phyloP scores from a whole-genome alignment of 2,888 invertebrate species.

The Pyralis farinalis region DNA sequence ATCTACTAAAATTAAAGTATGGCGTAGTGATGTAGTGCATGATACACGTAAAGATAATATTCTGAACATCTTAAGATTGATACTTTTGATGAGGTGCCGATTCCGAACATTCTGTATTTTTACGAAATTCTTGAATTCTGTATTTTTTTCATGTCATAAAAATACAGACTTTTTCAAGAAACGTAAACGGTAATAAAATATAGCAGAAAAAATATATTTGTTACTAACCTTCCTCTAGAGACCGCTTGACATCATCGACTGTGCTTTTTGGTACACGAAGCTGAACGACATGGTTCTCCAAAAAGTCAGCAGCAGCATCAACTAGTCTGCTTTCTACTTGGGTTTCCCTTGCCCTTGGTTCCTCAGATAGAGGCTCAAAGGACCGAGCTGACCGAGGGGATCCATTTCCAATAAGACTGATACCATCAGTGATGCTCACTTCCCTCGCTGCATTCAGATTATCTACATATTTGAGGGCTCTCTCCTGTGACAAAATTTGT shows the following conservation, averaged over 20 bases:
- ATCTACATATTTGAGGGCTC: slow-evolving; percentile 86
- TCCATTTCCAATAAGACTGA: slow-evolving; percentile 74
- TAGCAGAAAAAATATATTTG: too few relatives aligned
- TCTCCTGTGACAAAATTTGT: slow-evolving; percentile 75
- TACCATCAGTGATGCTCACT: slow-evolving; percentile 80
- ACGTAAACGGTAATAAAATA: too few relatives aligned
- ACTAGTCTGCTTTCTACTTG: slow-evolving; percentile 87
- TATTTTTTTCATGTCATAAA: too few relatives aligned
- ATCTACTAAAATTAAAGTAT: too few relatives aligned
- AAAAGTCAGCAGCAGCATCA: slow-evolving; percentile 88
- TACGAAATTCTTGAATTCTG: too few relatives aligned
- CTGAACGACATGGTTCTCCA: slow-evolving; percentile 90
- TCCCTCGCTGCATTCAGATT: slow-evolving; percentile 72
- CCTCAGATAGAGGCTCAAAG: slow-evolving; percentile 85
- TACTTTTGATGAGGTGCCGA: too few relatives aligned
- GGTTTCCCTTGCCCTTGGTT: slow-evolving; percentile 86
- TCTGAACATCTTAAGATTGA: too few relatives aligned
- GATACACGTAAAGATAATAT: too few relatives aligned
- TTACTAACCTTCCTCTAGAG: slow-evolving; percentile 89
- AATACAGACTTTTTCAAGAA: too few relatives aligned
- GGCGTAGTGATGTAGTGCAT: too few relatives aligned
- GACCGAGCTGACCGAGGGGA: slow-evolving; percentile 80
- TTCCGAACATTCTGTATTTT: too few relatives aligned
- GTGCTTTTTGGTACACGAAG: slow-evolving; percentile 88
- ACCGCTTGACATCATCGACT: slow-evolving; percentile 87